Base-by-base conservation (phyloP, 2,113 vertebrate species). In the Ciconia stormi region DNA sequence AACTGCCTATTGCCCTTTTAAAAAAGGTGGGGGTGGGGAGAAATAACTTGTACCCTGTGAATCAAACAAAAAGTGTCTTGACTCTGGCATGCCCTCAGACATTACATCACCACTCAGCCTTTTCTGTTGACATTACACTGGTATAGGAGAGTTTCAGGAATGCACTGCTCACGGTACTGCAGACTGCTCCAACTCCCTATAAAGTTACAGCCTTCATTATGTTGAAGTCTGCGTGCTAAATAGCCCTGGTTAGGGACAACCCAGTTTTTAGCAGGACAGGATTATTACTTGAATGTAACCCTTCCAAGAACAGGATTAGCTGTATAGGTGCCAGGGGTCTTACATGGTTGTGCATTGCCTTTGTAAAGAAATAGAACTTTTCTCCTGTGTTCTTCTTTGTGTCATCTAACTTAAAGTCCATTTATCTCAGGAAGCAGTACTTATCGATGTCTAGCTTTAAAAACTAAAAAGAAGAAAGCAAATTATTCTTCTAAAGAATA, bases 71-170 rank as follows among this genome's bases (percentile, higher is more conserved):
- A 97, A 84, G 91, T 92, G 91, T 96, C 97, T 98, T 97, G 94
- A 97, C 91, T 97, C 91, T 97, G 96, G 93, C 97, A 93, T 98
- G 93, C 95, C 96, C 96, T 98, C 98, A 99, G 98, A 99, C 98
- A 97, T 99, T 98, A 98, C 97, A 84, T 99, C 98, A 98, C 84
- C 97, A 90, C 88, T 94, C 89, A 98, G 92, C 89, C 97, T 98
- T 96, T 98, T 98, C 95, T 98, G 96, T 98, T 98, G 98, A 98
- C 98, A 96, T 97, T 98, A 98, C 93, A 76, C 79, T 97, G 96
- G 95, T 97, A 96, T 80, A 97, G 77, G 85, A 92, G 94, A 97
- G 97, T 97, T 97, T 92, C 91, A 95, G 88, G 96, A 98, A 98
- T 98, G 97, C 34, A 73, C 69, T 7, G 73, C 79, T 95, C 77